A percentile compares a stretch with the other conserved stretches of the same genome.
phyloP scores from a whole-genome alignment of 2,888 invertebrate genomes.

The Ormyrus rosae region DNA sequence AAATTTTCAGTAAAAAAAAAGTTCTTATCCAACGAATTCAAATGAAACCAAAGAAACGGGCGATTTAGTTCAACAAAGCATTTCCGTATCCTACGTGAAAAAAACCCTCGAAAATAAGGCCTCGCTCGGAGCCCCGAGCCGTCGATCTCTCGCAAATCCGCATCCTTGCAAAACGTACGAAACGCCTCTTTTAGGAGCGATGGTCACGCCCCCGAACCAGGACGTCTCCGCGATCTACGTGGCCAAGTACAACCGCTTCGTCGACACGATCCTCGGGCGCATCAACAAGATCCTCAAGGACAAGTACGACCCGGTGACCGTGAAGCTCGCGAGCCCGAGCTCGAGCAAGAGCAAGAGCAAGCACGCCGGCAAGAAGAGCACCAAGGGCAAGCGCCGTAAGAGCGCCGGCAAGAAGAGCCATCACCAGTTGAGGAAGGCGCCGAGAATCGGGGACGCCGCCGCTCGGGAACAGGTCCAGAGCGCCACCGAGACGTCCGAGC shows the following conservation, averaged over 20 bases:
- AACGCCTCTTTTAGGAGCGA: slow-evolving; percentile 41
- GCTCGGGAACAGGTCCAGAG: neutral
- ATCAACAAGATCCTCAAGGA: slow-evolving; percentile 88
- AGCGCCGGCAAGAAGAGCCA: slow-evolving; percentile 11
- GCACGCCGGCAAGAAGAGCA: slow-evolving; percentile 66
- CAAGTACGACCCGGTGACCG: slow-evolving; percentile 91
- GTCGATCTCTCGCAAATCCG: no score
- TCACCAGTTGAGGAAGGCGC: neutral
- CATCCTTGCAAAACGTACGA: neutral
- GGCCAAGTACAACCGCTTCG: slow-evolving; percentile 89
- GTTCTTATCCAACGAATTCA: no score
- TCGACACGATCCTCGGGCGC: slow-evolving; percentile 88
- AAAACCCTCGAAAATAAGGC: no score
- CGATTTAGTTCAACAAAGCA: no score
- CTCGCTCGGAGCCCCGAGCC: no score
- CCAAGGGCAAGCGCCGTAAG: slow-evolving; percentile 48
- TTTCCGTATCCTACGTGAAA: no score
- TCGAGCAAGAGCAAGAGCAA: slow-evolving; percentile 73
- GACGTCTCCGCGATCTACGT: slow-evolving; percentile 84
- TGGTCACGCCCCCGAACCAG: slow-evolving; percentile 31
- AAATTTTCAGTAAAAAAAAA: no score
- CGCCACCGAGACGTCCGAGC: neutral
- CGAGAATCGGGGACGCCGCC: slow-evolving; percentile 11
- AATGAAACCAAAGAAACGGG: no score
- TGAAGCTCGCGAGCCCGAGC: slow-evolving; percentile 80